Base-by-base conservation (phyloP, 2,113 vertebrate genomes). In the Esox niger region DNA sequence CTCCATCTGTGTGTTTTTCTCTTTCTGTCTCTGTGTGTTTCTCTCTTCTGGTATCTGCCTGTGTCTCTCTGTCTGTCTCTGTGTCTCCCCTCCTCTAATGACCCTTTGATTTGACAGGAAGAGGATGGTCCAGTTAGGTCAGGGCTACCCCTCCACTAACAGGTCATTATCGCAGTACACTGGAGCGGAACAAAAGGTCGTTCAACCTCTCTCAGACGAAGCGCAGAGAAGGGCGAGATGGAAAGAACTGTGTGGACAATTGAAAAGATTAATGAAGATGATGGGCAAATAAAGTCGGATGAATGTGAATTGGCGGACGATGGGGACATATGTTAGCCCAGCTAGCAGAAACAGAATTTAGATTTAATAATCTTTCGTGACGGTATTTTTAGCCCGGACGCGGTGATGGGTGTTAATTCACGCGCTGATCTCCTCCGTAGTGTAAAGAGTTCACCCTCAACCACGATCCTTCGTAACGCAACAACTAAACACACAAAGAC, bases 381-480 rank as follows among this genome's bases (percentile, higher is more conserved):
- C 30, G 43, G 21, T 68, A 15, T 31, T 30, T 30, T 71, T 7
- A 4, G 27, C 56, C 55, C n/a, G n/a, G n/a, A n/a, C n/a, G n/a
- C n/a, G n/a, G n/a, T n/a, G n/a, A n/a, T n/a, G n/a, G n/a, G n/a
- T n/a, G n/a, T n/a, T n/a, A n/a, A n/a, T 21, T 52, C 47, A 23
- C n/a, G 4, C 38, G 71, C 64, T 43, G 11, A 43, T 15, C 3
- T 4, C 38, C 38, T 43, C 13, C 7, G 75, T 43, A 21, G 69
- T 77, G 65, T 84, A 57, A 62, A 64, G 49, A 64, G 74, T 78
- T 11, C 1, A 47, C 84, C 75, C 54, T 64, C 59, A 47, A 68
- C 66, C 38, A 31, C 70, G 74, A 83, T 82, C 84, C 66, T 72
- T 56, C 56, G 67, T 81, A 76, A 81, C 77, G 69, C 7, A 68